phyloP scores from a whole-genome alignment of 2,113 vertebrate species.

The Scolopax mira region DNA sequence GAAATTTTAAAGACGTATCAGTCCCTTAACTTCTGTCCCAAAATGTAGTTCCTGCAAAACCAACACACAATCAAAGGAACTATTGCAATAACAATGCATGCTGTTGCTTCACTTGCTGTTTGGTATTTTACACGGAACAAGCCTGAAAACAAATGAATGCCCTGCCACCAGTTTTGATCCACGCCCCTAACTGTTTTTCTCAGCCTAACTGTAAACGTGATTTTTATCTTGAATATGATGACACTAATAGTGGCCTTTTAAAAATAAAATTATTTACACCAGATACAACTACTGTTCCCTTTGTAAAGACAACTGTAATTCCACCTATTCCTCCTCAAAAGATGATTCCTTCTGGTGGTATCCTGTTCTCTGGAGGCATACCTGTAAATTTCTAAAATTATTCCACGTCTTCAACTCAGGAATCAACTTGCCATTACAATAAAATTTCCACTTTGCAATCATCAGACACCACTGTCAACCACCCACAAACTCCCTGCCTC shows the following conservation, averaged over 20 bases:
- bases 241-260: accelerated
- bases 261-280: neutral
- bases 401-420: neutral
- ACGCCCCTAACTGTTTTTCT: neutral
- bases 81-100: neutral
- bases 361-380: neutral
- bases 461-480: neutral
- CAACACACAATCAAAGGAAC: neutral
- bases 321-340: neutral
- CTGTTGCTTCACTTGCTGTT: neutral
- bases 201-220: accelerated
- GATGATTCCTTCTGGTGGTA: accelerated
- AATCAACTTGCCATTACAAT: neutral
- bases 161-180: neutral
- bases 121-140: neutral
- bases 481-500: neutral
- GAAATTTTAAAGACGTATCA: neutral
- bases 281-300: neutral
- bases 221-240: neutral
- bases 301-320: neutral
- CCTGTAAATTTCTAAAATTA: neutral
- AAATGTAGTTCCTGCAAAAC: neutral
- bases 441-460: neutral
- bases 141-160: neutral
- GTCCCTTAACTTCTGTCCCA: neutral